A percentile compares a stretch with the other conserved stretches of the same genome.
These are phyloP conservation scores for Mus spicilegus DNA, from an alignment of 2,113 vertebrate species.

Conservation along the genomic window DNA sequence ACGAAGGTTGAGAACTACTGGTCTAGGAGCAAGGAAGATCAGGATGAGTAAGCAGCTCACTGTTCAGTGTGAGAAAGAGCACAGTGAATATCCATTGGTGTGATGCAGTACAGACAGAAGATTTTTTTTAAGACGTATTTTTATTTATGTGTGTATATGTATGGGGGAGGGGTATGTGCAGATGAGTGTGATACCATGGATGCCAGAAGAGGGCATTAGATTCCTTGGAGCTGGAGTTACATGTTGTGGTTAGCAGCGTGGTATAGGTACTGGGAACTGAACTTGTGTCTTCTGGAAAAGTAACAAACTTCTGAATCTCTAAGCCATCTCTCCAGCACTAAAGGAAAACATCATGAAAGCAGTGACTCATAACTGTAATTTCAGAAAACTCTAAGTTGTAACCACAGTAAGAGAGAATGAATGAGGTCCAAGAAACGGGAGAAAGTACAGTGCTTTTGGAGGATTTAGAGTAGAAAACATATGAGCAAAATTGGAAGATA, in stretches of 20 bases:
- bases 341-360: constrained; percentile 6
- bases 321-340: not conserved
- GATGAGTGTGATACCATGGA: not conserved
- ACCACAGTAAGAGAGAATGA: not conserved
- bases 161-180: not conserved
- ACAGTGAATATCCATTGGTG: not conserved
- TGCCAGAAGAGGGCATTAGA: not conserved
- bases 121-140: no score
- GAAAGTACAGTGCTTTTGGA: not conserved
- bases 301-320: not conserved
- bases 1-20: not conserved
- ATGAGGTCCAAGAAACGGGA: not conserved
- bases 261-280: not conserved
- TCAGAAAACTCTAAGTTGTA: not conserved
- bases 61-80: constrained; percentile 35
- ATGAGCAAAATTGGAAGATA: not conserved
- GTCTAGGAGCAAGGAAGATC: not conserved
- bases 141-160: not conserved
- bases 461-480: not conserved
- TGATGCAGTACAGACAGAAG: not conserved
- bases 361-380: constrained; percentile 8
- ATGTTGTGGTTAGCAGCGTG: not conserved
- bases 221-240: not conserved
- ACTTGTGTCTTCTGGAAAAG: not conserved
- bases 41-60: not conserved